phyloP scores from a whole-genome alignment of 2,888 invertebrate species.

The Drosophila ezoana region DNA sequence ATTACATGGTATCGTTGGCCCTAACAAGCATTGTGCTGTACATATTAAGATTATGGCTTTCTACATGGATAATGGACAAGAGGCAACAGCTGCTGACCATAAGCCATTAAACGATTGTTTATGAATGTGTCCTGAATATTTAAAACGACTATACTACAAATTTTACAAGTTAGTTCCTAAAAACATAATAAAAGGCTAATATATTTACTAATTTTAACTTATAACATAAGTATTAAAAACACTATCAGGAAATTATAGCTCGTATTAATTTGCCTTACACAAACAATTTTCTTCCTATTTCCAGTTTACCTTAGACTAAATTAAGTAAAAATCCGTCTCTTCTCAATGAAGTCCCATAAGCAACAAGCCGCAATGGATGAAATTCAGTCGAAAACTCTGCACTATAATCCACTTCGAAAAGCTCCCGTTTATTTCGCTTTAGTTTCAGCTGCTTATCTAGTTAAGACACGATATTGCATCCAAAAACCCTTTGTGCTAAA shows the following conservation, averaged over 20 bases:
- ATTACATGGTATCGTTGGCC: slow-evolving; percentile 27
- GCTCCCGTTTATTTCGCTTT: slow-evolving; percentile 28
- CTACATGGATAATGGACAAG: slow-evolving; percentile 21
- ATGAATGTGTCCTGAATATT: slow-evolving; percentile 60
- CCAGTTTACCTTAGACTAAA: background rate
- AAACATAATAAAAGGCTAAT: background rate
- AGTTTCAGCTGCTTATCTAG: slow-evolving; percentile 28
- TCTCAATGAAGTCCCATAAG: background rate
- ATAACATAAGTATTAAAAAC: too few species aligned
- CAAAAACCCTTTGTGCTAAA: slow-evolving; percentile 7
- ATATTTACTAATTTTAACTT: background rate
- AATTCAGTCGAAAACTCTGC: background rate
- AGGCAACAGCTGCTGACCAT: slow-evolving; percentile 57
- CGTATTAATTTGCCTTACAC: too few species aligned
- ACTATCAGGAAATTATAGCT: too few species aligned
- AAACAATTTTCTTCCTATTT: background rate
- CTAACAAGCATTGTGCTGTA: slow-evolving; percentile 50
- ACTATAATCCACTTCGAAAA: slow-evolving; percentile 21
- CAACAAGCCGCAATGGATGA: slow-evolving; percentile 10
- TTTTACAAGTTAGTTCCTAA: background rate
- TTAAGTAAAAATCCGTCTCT: background rate
- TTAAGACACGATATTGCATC: slow-evolving; percentile 1
- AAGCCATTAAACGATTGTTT: slow-evolving; percentile 70
- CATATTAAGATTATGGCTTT: slow-evolving; percentile 43
- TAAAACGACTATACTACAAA: slow-evolving; percentile 18